These are phyloP conservation scores for Congeria kusceri DNA, from an alignment of 2,888 invertebrate genomes.

Conservation along the genomic window DNA sequence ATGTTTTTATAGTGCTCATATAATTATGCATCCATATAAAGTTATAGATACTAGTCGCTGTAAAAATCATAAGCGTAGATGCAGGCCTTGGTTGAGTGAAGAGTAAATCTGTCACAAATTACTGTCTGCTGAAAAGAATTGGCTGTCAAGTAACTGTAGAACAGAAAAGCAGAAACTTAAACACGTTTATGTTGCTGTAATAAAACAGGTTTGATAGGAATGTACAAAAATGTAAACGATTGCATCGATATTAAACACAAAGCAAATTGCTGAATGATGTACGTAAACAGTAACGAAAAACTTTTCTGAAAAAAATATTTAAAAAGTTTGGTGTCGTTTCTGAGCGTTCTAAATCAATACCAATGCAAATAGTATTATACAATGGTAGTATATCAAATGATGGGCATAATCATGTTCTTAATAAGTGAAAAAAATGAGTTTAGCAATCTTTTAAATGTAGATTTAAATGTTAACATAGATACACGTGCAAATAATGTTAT, in stretches of 20 bases:
- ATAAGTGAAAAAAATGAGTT: conserved; percentile 10
- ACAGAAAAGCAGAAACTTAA: neutral
- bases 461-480: neutral
- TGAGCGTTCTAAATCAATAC: neutral
- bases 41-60: no score
- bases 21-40: no score
- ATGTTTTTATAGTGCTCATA: no score
- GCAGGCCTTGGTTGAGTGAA: neutral
- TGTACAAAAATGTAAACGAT: neutral
- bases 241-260: conserved; percentile 8
- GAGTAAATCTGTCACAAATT: no score
- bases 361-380: conserved; percentile 6
- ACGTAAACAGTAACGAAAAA: neutral
- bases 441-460: neutral
- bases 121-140: neutral
- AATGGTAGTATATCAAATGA: conserved; percentile 11
- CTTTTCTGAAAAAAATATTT: neutral
- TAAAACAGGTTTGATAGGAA: conserved; percentile 5
- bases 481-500: neutral
- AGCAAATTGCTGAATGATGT: neutral
- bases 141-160: neutral
- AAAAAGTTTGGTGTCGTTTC: neutral
- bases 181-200: neutral
- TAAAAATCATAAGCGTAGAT: no score
- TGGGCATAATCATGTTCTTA: neutral